Base-by-base conservation (phyloP, 2,797 vertebrate genomes). In the Phrynocephalus vlangalii region DNA sequence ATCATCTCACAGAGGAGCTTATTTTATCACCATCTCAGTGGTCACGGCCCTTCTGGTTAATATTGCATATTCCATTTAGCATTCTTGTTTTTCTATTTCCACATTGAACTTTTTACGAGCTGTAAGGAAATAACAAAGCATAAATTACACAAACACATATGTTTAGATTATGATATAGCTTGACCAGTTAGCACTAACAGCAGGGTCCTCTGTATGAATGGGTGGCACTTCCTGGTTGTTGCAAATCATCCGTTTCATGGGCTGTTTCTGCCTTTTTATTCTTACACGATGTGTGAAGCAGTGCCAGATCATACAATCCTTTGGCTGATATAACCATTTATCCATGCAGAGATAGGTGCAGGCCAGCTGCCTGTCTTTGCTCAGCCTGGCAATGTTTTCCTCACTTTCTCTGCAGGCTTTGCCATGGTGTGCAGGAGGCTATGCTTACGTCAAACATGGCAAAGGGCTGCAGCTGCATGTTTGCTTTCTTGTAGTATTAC, bases 401-500 rank as follows among this genome's bases (percentile, higher is more conserved):
- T 66, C 18, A n/a, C 18, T n/a, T n/a, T 85, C 33, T 66, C 70
- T 63, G 11, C 13, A 73, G 30, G 30, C 24, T 85, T 67, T 67
- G 28, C 60, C 38, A 24, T 22, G 2, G 9, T 52, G 20, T 52
- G 67, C 18, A 68, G 44, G 38, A 85, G 91, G 89, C 88, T 92
- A 85, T 50, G 91, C 85, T 82, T 90, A 86, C 92, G 91, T 91
- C 85, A 92, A 89, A 82, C 30, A 13, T 48, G 67, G 28, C 33
- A 90, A 86, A 90, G 87, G 73, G 81, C 71, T 0, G 2, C 79
- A 91, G 86, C 85, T 87, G 91, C 86, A 91, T 15, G 5, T 60
- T 92, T 82, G 24, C 9, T 67, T 92, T 83, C 78, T 10, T 86
- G 52, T 85, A 67, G 78, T 88, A 70, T 90, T 0, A 0, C 89